Evolutionary conservation across 2,113 vertebrate species (phyloP).

Genomic region (Lasiurus cinereus): DNA sequence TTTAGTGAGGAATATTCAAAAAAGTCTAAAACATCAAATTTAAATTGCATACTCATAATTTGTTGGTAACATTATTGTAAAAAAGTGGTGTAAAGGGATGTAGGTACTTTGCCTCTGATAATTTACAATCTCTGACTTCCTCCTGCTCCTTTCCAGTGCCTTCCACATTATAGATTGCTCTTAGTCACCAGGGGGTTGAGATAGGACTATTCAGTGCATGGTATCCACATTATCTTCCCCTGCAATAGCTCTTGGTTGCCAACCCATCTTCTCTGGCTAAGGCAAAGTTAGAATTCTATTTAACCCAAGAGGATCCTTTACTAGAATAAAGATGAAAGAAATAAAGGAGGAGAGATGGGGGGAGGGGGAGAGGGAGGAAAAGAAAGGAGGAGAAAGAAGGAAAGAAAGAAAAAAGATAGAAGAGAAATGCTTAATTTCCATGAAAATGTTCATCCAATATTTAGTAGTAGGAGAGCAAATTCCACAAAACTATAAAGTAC

Average conservation of each 20-base stretch:
- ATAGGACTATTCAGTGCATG: background rate
- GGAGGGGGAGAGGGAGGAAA: background rate
- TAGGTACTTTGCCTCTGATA: background rate
- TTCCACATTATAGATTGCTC: background rate
- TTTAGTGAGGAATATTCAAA: background rate
- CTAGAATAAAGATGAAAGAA: background rate
- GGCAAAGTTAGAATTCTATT: background rate
- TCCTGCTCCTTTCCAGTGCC: background rate
- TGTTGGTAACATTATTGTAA: background rate
- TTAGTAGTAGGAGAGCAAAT: background rate
- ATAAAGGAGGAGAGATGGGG: background rate
- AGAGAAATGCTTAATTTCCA: background rate
- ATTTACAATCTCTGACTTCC: background rate
- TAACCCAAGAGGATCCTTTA: background rate
- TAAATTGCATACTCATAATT: background rate
- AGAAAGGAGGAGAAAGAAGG: background rate
- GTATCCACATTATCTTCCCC: background rate
- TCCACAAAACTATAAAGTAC: constrained; percentile 16
- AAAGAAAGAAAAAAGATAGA: background rate
- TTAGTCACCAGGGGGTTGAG: background rate
- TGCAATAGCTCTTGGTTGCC: background rate
- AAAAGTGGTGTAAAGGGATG: background rate
- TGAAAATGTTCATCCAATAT: background rate
- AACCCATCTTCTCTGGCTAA: background rate
- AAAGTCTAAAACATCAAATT: background rate